Evolutionary conservation across 1,140 invertebrate genomes (phyloP).

Genomic region (Drosophila sulfurigaster): DNA sequence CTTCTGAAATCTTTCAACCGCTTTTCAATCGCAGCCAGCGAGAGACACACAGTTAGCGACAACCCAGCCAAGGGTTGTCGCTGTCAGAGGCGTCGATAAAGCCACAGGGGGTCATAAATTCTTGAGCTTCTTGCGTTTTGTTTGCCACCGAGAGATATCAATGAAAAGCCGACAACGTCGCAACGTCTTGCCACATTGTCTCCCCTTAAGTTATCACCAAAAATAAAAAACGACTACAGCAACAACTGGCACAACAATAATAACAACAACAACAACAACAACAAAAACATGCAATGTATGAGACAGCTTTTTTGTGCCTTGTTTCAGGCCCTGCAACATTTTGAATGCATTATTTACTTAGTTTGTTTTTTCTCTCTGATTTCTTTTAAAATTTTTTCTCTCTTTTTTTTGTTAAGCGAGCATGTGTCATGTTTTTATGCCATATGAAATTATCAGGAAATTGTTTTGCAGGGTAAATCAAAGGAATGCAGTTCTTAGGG

Average conservation of each 20-base stretch:
- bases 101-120: conserved; percentile 81
- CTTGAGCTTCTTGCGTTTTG: conserved; percentile 77
- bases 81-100: conserved; percentile 78
- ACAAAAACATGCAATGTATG: conserved; percentile 45
- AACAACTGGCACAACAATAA: conserved; percentile 21
- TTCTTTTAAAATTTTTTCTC: conserved; percentile 8
- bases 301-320: conserved; percentile 44
- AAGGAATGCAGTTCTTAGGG: background rate
- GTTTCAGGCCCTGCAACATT: conserved; percentile 40
- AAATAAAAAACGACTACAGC: conserved; percentile 56
- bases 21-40: conserved; percentile 63
- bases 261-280: conserved; percentile 30
- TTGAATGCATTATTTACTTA: conserved; percentile 60
- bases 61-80: conserved; percentile 24
- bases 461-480: conserved; percentile 38
- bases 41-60: background rate
- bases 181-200: conserved; percentile 51
- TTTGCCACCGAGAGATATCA: conserved; percentile 73
- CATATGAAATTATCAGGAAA: conserved; percentile 41
- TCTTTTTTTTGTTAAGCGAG: conserved; percentile 19
- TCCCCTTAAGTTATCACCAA: conserved; percentile 74
- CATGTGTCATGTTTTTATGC: conserved; percentile 70
- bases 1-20: conserved; percentile 65
- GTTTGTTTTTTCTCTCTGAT: conserved; percentile 21
- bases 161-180: conserved; percentile 63